Evolutionary conservation across 2,888 invertebrate genomes (phyloP).

Genomic region (Pyralis farinalis): DNA sequence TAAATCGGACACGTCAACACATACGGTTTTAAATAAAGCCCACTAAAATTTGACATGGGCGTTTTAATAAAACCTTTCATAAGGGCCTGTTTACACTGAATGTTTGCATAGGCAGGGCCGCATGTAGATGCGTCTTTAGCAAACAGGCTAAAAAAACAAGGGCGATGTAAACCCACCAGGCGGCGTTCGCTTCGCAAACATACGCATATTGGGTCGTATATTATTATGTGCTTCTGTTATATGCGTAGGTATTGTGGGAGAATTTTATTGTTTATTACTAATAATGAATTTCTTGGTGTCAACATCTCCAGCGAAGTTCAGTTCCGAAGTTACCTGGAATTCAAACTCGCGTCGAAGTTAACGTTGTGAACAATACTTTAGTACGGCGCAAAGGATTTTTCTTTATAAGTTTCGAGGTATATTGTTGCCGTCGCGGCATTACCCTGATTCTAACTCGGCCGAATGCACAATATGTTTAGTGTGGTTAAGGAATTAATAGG

Average conservation of each 20-base stretch:
- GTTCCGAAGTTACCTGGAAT: too few relatives aligned
- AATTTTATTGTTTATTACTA: neutral
- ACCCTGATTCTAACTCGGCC: too few relatives aligned
- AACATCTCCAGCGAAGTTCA: too few relatives aligned
- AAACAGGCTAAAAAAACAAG: slow-evolving; percentile 79
- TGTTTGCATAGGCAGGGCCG: slow-evolving; percentile 70
- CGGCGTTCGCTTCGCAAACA: slow-evolving; percentile 30
- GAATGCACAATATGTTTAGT: too few relatives aligned
- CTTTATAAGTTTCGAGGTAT: too few relatives aligned
- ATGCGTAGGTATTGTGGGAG: neutral
- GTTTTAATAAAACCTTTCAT: slow-evolving; percentile 65
- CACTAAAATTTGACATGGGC: slow-evolving; percentile 44
- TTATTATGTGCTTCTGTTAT: slow-evolving; percentile 16
- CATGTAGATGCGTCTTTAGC: slow-evolving; percentile 76
- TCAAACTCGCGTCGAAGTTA: too few relatives aligned
- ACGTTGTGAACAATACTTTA: too few relatives aligned
- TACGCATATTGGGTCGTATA: slow-evolving; percentile 27
- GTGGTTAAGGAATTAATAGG: too few relatives aligned
- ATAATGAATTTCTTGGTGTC: too few relatives aligned
- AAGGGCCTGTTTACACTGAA: slow-evolving; percentile 68
- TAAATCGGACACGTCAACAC: slow-evolving; percentile 27
- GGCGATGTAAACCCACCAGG: slow-evolving; percentile 49
- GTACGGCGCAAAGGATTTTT: too few relatives aligned
- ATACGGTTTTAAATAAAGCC: slow-evolving; percentile 42
- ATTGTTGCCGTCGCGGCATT: too few relatives aligned